phyloP scores from a whole-genome alignment of 2,888 invertebrate species.

The Agrochola litura region DNA sequence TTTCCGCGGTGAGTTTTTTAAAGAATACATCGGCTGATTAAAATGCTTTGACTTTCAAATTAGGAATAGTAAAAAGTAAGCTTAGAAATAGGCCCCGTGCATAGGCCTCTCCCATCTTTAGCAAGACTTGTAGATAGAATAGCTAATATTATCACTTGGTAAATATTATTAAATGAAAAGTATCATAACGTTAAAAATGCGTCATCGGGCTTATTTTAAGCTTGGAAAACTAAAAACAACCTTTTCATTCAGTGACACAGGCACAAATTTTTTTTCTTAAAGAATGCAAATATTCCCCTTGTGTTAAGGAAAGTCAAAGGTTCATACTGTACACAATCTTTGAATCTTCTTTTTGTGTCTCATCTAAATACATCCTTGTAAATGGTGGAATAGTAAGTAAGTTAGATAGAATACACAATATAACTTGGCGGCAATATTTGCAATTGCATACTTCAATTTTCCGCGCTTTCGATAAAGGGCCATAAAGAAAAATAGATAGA shows the following conservation, averaged over 20 bases:
- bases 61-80: too few species aligned
- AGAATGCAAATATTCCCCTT: conserved; percentile 50
- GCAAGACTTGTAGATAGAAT: background rate
- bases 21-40: too few species aligned
- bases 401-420: conserved; percentile 1
- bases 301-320: conserved; percentile 55
- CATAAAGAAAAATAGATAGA: too few species aligned
- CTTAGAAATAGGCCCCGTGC: background rate
- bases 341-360: conserved; percentile 22
- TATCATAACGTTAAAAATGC: background rate
- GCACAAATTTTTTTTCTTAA: conserved; percentile 36
- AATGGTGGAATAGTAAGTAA: conserved; percentile 8
- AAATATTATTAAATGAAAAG: too few species aligned
- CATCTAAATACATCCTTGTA: conserved; percentile 42
- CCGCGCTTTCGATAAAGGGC: background rate
- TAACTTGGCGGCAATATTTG: background rate
- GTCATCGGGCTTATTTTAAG: conserved; percentile 4
- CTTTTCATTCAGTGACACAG: conserved; percentile 1
- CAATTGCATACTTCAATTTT: conserved; percentile 6
- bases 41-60: background rate
- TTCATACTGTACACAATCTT: conserved; percentile 14
- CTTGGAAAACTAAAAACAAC: background rate
- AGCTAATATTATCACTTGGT: too few species aligned
- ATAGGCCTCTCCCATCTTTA: background rate
- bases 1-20: too few species aligned